Conservation (phyloP, 2,113 vertebrate species). For the Vanacampus margaritifer region DNA sequence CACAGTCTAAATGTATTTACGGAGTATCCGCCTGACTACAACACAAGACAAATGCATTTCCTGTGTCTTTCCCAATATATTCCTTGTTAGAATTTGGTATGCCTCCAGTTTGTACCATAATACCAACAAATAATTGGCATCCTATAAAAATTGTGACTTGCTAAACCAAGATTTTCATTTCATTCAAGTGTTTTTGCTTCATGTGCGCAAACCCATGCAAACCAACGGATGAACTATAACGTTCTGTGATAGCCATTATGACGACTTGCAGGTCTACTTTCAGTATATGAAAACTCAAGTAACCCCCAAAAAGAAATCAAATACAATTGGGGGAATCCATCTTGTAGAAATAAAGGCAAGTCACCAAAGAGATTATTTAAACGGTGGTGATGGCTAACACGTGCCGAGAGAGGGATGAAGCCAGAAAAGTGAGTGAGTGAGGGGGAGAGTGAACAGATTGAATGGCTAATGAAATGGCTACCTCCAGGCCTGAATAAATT, state of each 20-base stretch:
- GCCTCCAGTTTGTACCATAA: no score
- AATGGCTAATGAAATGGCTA: conserved; percentile 95
- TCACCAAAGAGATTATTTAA: conserved; percentile 1
- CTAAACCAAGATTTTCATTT: neutral
- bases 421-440: conserved; percentile 14
- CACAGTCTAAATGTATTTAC: no score
- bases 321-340: neutral
- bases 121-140: neutral
- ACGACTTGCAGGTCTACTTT: neutral
- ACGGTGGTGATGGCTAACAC: conserved; percentile 21
- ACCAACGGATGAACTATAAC: neutral
- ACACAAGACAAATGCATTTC: no score
- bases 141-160: neutral
- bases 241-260: neutral
- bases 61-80: no score
- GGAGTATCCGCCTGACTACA: no score
- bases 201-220: neutral
- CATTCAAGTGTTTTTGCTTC: neutral
- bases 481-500: conserved; percentile 93
- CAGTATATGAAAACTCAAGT: neutral
- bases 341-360: neutral
- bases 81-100: no score
- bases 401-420: conserved; percentile 15
- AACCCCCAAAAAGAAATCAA: neutral
- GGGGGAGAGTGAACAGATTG: conserved; percentile 80